Percentiles rank a stretch among this genome's conserved stretches.
phyloP scores from a whole-genome alignment of 2,888 invertebrate species.

The Ligdia adustata region DNA sequence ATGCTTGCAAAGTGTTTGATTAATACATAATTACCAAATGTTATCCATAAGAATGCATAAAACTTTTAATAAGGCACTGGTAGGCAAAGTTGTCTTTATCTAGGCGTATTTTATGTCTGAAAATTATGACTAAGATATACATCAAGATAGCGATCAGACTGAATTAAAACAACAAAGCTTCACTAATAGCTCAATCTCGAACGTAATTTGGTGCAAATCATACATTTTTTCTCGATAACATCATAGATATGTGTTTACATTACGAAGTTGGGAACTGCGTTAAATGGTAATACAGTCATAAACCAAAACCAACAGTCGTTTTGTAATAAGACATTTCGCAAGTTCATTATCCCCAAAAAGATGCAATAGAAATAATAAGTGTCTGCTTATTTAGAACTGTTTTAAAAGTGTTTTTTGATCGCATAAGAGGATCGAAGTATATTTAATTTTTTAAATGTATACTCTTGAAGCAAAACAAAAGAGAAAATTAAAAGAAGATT shows the following conservation, averaged over 20 bases:
- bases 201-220: slow-evolving; percentile 12
- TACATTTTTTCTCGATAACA: slow-evolving; percentile 6
- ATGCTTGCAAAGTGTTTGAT: background rate
- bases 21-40: background rate
- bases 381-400: background rate
- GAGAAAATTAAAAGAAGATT: too few species aligned
- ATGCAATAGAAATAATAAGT: background rate
- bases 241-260: slow-evolving; percentile 5
- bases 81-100: too few species aligned
- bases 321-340: slow-evolving; percentile 1
- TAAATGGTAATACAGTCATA: slow-evolving; percentile 11
- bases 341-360: slow-evolving; percentile 5
- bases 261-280: slow-evolving; percentile 9
- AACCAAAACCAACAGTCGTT: slow-evolving; percentile 6
- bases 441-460: too few species aligned
- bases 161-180: slow-evolving; percentile 18
- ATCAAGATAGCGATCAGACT: slow-evolving; percentile 12
- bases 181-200: slow-evolving; percentile 14
- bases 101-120: too few species aligned
- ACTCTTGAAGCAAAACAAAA: too few species aligned
- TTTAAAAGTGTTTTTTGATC: background rate
- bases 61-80: too few species aligned
- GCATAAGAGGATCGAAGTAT: too few species aligned
- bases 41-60: too few species aligned
- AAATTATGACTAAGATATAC: too few species aligned